Conservation (phyloP, 2,888 invertebrate species). For the Heteromurus nitidus region DNA sequence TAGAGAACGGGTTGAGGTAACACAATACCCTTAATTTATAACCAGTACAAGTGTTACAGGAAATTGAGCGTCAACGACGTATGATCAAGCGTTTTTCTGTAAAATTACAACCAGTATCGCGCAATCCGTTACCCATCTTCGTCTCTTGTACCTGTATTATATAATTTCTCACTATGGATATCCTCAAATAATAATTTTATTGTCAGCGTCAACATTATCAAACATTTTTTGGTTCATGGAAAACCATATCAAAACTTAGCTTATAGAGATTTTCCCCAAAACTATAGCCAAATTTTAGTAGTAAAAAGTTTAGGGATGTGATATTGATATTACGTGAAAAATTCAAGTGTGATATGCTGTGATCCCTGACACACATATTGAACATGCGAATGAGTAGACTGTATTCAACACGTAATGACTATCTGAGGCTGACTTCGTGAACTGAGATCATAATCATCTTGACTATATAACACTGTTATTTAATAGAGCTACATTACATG, state of each 20-base stretch:
- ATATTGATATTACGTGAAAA: background rate
- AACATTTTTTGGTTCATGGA: background rate
- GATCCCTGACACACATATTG: background rate
- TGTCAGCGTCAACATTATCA: too few species aligned
- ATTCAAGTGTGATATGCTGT: background rate
- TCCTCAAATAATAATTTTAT: too few species aligned
- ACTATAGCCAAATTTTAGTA: too few species aligned
- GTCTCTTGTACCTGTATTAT: too few species aligned
- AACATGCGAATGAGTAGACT: background rate
- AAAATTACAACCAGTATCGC: too few species aligned
- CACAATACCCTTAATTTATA: background rate
- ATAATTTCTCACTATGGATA: too few species aligned
- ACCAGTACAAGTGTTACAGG: background rate
- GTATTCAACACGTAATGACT: background rate
- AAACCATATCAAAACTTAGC: background rate
- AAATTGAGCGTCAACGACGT: background rate
- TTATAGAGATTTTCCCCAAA: background rate
- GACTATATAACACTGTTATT: too few species aligned
- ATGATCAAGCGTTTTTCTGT: too few species aligned
- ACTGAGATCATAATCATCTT: background rate
- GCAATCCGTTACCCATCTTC: too few species aligned
- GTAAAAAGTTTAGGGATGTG: background rate
- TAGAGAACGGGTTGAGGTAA: background rate
- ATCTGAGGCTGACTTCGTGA: background rate
- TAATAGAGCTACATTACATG: too few species aligned